These are phyloP conservation scores for Labia minor DNA, from an alignment of 2,888 invertebrate species.

Conservation along the genomic window DNA sequence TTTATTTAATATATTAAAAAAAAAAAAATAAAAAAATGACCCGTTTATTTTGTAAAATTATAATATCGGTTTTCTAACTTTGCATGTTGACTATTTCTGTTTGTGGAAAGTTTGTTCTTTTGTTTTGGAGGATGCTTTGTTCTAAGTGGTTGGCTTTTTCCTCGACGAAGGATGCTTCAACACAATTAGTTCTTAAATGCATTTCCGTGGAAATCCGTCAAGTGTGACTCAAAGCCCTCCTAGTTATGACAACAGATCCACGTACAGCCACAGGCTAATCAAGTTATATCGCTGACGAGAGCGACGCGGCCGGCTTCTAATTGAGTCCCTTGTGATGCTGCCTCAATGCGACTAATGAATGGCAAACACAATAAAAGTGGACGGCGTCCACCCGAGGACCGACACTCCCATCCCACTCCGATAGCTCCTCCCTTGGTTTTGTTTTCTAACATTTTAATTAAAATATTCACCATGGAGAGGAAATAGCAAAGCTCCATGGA, in stretches of 20 bases:
- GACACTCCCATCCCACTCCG: not conserved
- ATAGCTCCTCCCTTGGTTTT: not conserved
- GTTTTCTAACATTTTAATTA: constrained; percentile 1
- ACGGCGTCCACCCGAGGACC: not conserved
- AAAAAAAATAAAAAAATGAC: no score
- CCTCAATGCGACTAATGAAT: constrained; percentile 8
- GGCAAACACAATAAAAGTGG: constrained; percentile 13
- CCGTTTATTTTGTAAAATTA: no score
- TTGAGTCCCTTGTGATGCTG: not conserved
- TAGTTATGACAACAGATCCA: not conserved
- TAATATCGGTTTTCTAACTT: no score
- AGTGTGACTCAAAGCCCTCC: not conserved
- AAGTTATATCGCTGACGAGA: not conserved
- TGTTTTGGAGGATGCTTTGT: no score
- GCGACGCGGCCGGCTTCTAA: not conserved
- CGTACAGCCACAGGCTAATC: not conserved
- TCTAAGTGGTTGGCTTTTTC: no score
- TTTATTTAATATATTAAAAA: no score
- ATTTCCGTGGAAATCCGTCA: not conserved
- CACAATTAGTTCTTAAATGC: not conserved
- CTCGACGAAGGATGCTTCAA: not conserved
- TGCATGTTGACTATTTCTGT: no score
- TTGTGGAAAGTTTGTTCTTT: no score
- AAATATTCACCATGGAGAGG: not conserved
- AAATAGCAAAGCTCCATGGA: not conserved